Conservation (phyloP, 2,113 vertebrate species). For the Campylorhamphus procurvoides region DNA sequence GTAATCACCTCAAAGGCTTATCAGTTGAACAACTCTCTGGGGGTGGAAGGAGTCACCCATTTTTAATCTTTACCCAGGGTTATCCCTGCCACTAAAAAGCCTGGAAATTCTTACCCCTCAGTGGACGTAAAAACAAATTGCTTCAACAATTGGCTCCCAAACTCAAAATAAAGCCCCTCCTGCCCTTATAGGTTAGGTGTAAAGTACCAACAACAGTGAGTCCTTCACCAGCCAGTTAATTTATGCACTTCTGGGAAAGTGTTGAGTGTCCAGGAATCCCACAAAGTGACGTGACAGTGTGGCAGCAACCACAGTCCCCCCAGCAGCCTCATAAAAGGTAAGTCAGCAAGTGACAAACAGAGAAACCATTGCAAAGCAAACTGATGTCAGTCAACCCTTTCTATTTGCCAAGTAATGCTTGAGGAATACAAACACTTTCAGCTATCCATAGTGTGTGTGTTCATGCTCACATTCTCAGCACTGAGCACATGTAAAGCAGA, state of each 20-base stretch:
- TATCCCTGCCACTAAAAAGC: not conserved
- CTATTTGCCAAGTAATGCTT: not conserved
- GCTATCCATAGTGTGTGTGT: not conserved
- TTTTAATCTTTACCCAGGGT: not conserved
- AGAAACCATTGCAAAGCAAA: not conserved
- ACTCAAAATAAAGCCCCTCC: not conserved
- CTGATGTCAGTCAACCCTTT: not conserved
- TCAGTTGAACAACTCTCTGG: not conserved
- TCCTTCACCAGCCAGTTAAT: not conserved
- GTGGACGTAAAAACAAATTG: not conserved
- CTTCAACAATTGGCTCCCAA: not conserved
- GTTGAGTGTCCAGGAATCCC: not conserved
- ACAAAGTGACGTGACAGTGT: not conserved
- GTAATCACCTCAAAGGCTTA: not conserved
- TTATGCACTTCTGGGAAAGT: not conserved
- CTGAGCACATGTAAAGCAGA: not conserved
- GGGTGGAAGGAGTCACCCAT: not conserved
- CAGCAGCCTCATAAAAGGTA: not conserved
- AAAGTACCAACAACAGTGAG: not conserved
- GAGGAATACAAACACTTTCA: not conserved
- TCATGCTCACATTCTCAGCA: not conserved
- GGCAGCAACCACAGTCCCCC: not conserved
- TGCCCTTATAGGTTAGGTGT: not conserved
- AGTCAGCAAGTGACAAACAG: rapidly evolving
- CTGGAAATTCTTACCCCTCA: not conserved